Evolutionary conservation across 2,113 vertebrate species (phyloP), one percentile per base, ranked within the genome.

Genomic region (Mirounga angustirostris): DNA sequence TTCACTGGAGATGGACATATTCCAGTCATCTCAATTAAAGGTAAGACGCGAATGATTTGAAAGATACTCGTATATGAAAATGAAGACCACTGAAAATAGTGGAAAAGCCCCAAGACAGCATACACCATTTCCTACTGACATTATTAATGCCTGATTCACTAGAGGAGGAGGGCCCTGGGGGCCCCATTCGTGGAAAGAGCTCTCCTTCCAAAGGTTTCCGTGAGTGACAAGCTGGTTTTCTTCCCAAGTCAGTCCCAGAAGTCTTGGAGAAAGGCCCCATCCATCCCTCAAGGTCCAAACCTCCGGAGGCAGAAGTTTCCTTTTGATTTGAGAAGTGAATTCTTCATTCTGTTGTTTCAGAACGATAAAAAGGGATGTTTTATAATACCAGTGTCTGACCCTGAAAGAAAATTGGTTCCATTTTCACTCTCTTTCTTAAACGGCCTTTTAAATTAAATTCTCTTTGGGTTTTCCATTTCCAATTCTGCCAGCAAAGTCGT

Each of bases 381-480:
- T 26, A 18, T 74, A 65, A 50, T 30, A 33, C 52, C 36, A 73
- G 78, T 22, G 30, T 69, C 80, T n/a, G 85, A 79, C 61, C 59
- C 52, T 21, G 54, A 58, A 56, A 89, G 87, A 67, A 89, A 80
- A 91, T 7, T 12, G 73, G 58, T 71, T 73, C 91, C 58, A n/a
- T 67, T 76, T 78, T 76, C 71, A n/a, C 28, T 88, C 18, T 89
- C 83, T 26, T 80, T 91, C 67, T 85, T 83, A 79, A 92, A 88
- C 18, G 87, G 79, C 16, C n/a, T 92, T 95, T 91, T 69, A 93
- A 94, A 95, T 93, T 85, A 73, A 91, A 84, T 92, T 83, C 61
- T 96, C 84, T 89, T 69, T 58, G 80, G 79, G 84, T 54, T 92
- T 90, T 95, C 91, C 76, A 30, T 91, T 91, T 91, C 81, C 54